Base-by-base conservation (phyloP, 2,888 invertebrate genomes). In the Tetramorium bicarinatum region DNA sequence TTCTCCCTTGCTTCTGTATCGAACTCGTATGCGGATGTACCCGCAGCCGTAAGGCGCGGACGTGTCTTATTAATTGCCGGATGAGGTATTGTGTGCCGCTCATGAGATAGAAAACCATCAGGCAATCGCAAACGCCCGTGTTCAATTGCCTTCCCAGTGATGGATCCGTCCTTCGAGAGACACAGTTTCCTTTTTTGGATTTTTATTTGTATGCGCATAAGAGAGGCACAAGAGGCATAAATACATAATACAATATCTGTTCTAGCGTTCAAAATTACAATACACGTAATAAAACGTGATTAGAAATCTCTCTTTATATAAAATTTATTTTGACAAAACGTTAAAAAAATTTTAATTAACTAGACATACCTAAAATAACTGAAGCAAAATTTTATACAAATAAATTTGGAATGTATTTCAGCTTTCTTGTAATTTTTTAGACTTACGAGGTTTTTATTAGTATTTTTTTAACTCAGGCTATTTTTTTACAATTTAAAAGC, bases 61-160 rank as follows among this genome's bases (percentile, higher is more conserved):
- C 71, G 38, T 29, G 13, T 25, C 59, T 49, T 47, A 80, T 80
- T 80, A 80, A 80, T 80, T 59, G 38, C 59, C 79, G 47, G 21
- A 59, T 69, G 69, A 61, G 47, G 38, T 34, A 71, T 80, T 80
- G 59, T 71, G 9, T 34, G 7, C 34, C 18, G 25, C 1, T 59
- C 21, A 38, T 25, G 25, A 71, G 79, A 71, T 61, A 38, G 38
- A 80, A 79, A 61, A 59, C 11, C 59, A 21, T 47, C 47, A 21
- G 47, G 47, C 47, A 38, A 59, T 80, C 25, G 69, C 69, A 47
- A 29, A 49, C 38, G 34, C 11, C 11, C 38, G 13, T 38, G 64
- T 64, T 64, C 76, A 66, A 49, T 18, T 21, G 47, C 15, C 25
- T 52, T 44, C 18, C 13, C n/a, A 41, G 15, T 41, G 54, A 29